Base-by-base conservation (phyloP, 2,888 invertebrate genomes). In the Nemoura dubitans region DNA sequence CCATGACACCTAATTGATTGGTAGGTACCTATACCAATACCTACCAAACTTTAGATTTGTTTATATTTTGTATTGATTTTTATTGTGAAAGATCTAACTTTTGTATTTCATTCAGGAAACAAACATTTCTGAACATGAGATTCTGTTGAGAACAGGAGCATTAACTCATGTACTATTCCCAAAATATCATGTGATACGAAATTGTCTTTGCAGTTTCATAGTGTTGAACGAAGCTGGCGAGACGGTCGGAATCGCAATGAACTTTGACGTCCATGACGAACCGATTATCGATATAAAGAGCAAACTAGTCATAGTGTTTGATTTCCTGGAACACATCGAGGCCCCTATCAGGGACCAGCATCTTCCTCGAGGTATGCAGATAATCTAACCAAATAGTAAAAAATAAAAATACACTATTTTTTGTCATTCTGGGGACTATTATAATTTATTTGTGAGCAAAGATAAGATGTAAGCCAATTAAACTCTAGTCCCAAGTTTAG, bases 231-330 rank as follows among this genome's bases (percentile, higher is more conserved):
- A 92, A 76, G 93, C 93, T 42, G 93, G 94, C 0, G 91, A 92
- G 77, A 92, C 94, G 0, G 93, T 96, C 28, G 97, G 95, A 0
- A 95, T 95, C 0, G 94, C 96, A 0, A 90, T 97, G 28, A 97
- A 96, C 91, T 96, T 97, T 89, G 97, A 97, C 91, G 95, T 95
- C 0, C 93, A 95, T 28, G 95, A 96, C 88, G 97, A 97, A 89
- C 97, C 97, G 0, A 95, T 95, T 87, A 93, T 96, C 0, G 93
- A 94, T 87, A 92, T 96, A n/a, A 91, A 93, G 0, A 95, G 95
- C 0, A 95, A 96, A 87, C 91, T 97, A 5, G 92, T 92, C 85
- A 94, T 96, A 88, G 94, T 97, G 88, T 96, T 97, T 91, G 95
- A 95, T 26, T 96, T 97, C 91, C 91, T 97, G 88, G 97, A 97